Evolutionary conservation across 2,888 invertebrate genomes (phyloP), one percentile per base, ranked within the genome.

Genomic region (Aporophyla lueneburgensis): DNA sequence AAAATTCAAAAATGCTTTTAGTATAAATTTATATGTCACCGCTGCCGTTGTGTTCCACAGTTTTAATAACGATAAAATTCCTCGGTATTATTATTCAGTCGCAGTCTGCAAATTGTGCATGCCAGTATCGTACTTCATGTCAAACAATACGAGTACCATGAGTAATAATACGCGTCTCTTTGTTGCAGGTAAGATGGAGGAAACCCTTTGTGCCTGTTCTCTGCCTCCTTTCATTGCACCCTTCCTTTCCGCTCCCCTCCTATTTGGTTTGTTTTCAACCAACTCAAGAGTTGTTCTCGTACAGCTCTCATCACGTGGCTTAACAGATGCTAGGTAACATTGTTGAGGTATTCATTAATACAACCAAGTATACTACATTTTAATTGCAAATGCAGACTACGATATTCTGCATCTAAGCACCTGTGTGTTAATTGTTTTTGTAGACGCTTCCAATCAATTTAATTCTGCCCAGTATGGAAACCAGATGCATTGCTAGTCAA

Each of bases 121-220:
- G 83, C 85, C 69, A 76, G 85, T 84, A 81, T 80, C 67, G 81
- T 85, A 74, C 69, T 74, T 72, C 79, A 70, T 86, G 83, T 83
- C 77, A 76, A 86, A 89, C 86, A 85, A 88, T 86, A 51, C 51
- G 51, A 19, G 51, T 51, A 80, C 85, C 76, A 69, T 88, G 87
- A 89, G 86, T 92, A 93, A 91, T 91, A 91, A 91, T 87, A 84
- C 80, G 51, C 66, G 74, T 89, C 74, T 92, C 87, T 93, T 95
- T 95, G 94, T 95, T 95, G 67, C 95, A 95, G 95, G 95, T 95
- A 95, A 92, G 89, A 85, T 81, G 89, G 89, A 91, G 92, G 92
- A 91, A 92, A 87, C 86, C 83, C 89, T 93, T 92, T 92, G 92
- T 92, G 88, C 85, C 78, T 86, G 75, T 76, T 82, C 80, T 87